Evolutionary conservation across 2,797 vertebrate species (phyloP), one percentile per base, ranked within the genome.

Genomic region (Gallirallus australis): DNA sequence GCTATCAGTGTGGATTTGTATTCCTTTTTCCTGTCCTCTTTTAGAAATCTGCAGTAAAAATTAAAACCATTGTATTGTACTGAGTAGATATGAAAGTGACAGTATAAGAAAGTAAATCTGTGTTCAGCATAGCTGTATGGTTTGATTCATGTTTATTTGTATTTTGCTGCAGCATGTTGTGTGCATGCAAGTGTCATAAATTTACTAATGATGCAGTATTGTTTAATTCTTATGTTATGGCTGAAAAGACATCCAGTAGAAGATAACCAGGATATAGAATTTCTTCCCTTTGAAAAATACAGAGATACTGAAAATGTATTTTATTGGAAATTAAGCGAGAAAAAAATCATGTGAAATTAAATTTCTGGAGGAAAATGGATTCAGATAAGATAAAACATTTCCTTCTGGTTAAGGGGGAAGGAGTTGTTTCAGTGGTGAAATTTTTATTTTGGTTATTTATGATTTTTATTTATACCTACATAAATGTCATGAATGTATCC

Each of bases 21-120:
- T 69, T 75, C 21, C 45, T 83, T 83, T 54, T 66, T 20, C 63
- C 11, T 48, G 27, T 77, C 31, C 15, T 70, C 56, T 89, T 93
- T 86, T 76, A 86, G 73, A 95, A 94, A 89, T 60, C 37, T 45
- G 47, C 42, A 85, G 64, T 25, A 75, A 89, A 89, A 80, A 60
- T 68, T 45, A 24, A 47, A 47, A 47, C 5, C 33, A 66, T 75
- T 85, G 56, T 57, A 35, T 50, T 66, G n/a, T 40, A 72, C 53
- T 64, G 72, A 91, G 15, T 30, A 72, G 73, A 89, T 95, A 57
- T n/a, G 91, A 90, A 40, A 48, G 50, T 30, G 72, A 83, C 61
- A 82, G 60, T 59, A 33, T 71, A 40, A 64, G 40, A 21, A 30
- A 71, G 45, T 64, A 28, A 47, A 60, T 61, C 24, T 6, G 1